phyloP scores from a whole-genome alignment of 2,888 invertebrate genomes.

The Caenorhabditis panamensis region DNA sequence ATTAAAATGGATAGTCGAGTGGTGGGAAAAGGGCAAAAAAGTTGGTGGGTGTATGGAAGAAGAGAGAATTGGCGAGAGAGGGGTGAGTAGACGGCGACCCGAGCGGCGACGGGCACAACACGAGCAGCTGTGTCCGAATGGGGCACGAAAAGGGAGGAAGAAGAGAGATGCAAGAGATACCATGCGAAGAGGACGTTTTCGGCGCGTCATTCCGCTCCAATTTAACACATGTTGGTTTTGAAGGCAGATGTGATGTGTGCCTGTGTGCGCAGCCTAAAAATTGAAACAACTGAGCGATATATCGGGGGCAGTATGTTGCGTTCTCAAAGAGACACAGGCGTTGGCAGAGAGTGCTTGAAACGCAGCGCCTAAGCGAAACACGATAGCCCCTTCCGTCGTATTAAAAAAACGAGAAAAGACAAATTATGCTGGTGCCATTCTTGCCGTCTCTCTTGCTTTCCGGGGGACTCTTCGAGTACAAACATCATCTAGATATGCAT shows the following conservation, averaged over 20 bases:
- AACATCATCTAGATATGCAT: slow-evolving; percentile 47
- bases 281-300: slow-evolving; percentile 1
- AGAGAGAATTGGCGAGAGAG: not conserved
- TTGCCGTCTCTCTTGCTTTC: slow-evolving; percentile 2
- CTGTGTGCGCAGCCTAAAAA: slow-evolving; percentile 15
- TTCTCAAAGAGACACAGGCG: slow-evolving; percentile 5
- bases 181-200: slow-evolving; percentile 15
- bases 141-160: slow-evolving; percentile 4
- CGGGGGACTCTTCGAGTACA: slow-evolving; percentile 18
- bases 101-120: not conserved
- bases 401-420: slow-evolving; percentile 28
- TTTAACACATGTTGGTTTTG: slow-evolving; percentile 57
- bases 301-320: not conserved
- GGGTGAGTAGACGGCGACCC: not conserved
- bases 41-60: not conserved
- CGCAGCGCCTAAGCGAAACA: too few relatives aligned
- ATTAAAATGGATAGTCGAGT: slow-evolving; percentile 3
- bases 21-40: slow-evolving; percentile 18
- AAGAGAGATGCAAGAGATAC: slow-evolving; percentile 46
- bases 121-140: slow-evolving; percentile 57
- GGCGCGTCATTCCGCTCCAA: slow-evolving; percentile 42
- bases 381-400: slow-evolving; percentile 7
- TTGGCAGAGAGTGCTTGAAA: slow-evolving; percentile 7
- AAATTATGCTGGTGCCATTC: slow-evolving; percentile 30
- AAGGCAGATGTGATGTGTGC: slow-evolving; percentile 35